phyloP scores from a whole-genome alignment of 2,888 invertebrate genomes.

The Drosophila meridionalis region DNA sequence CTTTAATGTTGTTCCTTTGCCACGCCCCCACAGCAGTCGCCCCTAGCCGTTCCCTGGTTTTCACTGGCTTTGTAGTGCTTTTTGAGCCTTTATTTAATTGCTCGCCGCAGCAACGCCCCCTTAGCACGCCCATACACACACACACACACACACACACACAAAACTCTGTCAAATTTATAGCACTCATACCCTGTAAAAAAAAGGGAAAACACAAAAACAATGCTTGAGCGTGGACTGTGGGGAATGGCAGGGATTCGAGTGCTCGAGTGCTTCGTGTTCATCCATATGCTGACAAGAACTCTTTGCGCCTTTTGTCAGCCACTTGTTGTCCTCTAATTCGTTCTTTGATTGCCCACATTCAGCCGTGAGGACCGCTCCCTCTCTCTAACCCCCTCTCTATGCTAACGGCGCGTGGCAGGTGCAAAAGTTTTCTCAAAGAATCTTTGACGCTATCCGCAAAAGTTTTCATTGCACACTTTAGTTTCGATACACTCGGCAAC shows the following conservation, averaged over 20 bases:
- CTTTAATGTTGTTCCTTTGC: conserved; percentile 18
- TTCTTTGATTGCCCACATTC: conserved; percentile 43
- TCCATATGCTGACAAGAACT: conserved; percentile 32
- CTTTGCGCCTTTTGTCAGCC: conserved; percentile 49
- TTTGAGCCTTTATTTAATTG: conserved; percentile 65
- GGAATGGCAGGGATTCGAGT: conserved; percentile 3
- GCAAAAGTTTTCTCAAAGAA: conserved; percentile 49
- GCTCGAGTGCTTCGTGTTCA: conserved; percentile 39
- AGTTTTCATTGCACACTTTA: conserved; percentile 43
- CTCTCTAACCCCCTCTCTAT: neutral
- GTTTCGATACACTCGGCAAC: conserved; percentile 14
- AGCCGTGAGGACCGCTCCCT: neutral
- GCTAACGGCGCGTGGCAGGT: conserved; percentile 15
- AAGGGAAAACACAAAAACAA: conserved; percentile 26
- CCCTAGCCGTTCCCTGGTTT: neutral
- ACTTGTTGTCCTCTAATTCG: conserved; percentile 60
- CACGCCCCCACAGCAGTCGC: neutral
- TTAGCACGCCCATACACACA: conserved; percentile 20
- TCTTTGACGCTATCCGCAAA: conserved; percentile 40
- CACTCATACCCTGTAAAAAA: conserved; percentile 38
- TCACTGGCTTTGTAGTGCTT: conserved; percentile 11
- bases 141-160: conserved; percentile 19
- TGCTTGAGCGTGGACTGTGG: conserved; percentile 21
- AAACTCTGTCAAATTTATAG: conserved; percentile 59
- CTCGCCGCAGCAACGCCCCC: conserved; percentile 40